Evolutionary conservation across 2,113 vertebrate species (phyloP).

Genomic region (Poeciliopsis retropinna): DNA sequence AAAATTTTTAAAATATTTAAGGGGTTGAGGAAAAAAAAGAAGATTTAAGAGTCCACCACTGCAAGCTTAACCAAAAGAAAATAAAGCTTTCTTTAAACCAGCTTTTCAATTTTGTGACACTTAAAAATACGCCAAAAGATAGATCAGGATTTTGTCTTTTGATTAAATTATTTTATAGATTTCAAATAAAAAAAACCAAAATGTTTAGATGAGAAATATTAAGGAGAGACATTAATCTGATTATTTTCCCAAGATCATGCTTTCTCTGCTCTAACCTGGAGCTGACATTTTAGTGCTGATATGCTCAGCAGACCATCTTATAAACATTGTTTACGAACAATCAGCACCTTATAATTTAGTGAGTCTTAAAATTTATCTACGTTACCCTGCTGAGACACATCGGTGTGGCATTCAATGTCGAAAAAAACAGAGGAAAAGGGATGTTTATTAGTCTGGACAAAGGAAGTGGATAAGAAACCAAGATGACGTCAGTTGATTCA

Average conservation of each 20-base stretch:
- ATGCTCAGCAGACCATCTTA: too few species aligned
- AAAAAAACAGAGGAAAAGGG: not conserved
- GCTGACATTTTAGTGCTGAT: not conserved
- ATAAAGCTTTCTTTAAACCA: not conserved
- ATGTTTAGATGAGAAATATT: not conserved
- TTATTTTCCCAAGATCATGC: not conserved
- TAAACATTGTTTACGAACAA: not conserved
- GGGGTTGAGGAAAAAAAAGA: too few species aligned
- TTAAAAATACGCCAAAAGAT: not conserved
- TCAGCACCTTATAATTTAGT: constrained; percentile 6
- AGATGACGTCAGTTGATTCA: constrained; percentile 23
- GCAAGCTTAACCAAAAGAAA: not conserved
- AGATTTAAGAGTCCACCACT: not conserved
- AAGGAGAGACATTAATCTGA: not conserved
- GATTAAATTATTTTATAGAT: not conserved
- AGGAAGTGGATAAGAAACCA: not conserved
- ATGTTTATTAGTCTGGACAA: constrained; percentile 19
- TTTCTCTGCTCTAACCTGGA: not conserved
- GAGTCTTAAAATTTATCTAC: constrained; percentile 24
- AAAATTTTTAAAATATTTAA: too few species aligned
- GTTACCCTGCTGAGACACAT: constrained; percentile 32
- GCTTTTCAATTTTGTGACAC: not conserved
- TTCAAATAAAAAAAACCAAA: not conserved
- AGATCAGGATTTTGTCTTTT: not conserved
- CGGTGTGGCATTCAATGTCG: constrained; percentile 35